A percentile compares a stretch with the other conserved stretches of the same genome.
Evolutionary conservation across 2,797 vertebrate genomes (phyloP).

Genomic region (Coccyzus lansbergi): DNA sequence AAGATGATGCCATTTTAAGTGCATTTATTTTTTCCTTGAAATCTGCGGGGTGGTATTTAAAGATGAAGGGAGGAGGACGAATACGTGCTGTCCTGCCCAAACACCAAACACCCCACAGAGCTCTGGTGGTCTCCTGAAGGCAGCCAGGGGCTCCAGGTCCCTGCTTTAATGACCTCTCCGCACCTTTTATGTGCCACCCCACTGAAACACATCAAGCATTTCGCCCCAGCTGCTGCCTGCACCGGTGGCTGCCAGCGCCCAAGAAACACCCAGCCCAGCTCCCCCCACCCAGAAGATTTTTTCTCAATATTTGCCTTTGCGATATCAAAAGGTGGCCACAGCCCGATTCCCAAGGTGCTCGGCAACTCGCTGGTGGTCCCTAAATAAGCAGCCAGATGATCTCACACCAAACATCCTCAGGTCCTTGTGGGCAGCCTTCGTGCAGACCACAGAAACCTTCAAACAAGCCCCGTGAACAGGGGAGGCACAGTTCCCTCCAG

Average conservation of each 20-base stretch:
- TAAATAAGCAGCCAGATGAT: background rate
- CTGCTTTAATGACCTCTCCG: background rate
- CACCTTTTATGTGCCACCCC: conserved; percentile 34
- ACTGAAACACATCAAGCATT: background rate
- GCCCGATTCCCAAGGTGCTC: conserved; percentile 10
- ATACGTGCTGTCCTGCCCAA: background rate
- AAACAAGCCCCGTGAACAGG: conserved; percentile 57
- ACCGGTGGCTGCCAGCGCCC: background rate
- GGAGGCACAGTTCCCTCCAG: background rate
- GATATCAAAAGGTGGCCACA: conserved; percentile 29
- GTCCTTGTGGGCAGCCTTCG: background rate
- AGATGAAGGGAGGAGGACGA: conserved; percentile 23
- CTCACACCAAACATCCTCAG: conserved; percentile 32
- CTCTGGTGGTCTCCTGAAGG: conserved; percentile 30
- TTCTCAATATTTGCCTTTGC: conserved; percentile 41
- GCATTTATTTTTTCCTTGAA: conserved; percentile 25
- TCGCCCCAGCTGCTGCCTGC: background rate
- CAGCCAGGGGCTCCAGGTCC: background rate
- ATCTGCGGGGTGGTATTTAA: conserved; percentile 12
- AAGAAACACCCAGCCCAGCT: background rate
- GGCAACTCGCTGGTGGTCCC: conserved; percentile 69
- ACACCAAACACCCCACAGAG: background rate
- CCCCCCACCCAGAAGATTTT: background rate
- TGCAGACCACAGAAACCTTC: conserved; percentile 70
- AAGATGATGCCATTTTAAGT: conserved; percentile 8